Conservation (phyloP, 2,113 vertebrate genomes). For the Microtus oregoni region DNA sequence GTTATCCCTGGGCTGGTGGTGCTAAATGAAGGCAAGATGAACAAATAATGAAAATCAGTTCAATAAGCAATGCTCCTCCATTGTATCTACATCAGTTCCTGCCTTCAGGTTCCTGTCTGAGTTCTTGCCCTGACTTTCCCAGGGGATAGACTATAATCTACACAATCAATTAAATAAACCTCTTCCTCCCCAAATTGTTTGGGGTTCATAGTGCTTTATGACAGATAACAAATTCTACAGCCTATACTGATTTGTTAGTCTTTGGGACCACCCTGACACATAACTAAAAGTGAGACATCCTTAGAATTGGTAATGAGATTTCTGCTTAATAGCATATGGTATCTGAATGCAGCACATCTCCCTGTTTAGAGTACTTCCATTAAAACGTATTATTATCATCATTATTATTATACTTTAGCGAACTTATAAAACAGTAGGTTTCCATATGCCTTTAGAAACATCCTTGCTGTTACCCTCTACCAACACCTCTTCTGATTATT, state of each 20-base stretch:
- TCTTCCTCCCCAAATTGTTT: not conserved
- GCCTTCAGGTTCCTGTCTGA: not conserved
- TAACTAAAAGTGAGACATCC: not conserved
- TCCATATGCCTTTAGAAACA: not conserved
- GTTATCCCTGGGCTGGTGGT: not conserved
- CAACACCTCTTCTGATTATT: not conserved
- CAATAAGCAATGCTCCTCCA: not conserved
- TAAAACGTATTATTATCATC: not conserved
- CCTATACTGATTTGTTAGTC: not conserved
- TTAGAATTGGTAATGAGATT: not conserved
- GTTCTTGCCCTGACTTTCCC: not conserved
- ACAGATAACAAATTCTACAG: not conserved
- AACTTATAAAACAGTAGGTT: not conserved
- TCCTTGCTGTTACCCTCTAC: not conserved
- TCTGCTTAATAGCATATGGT: not conserved
- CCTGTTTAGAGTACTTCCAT: not conserved
- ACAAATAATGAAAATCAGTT: not conserved
- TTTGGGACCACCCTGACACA: too few species aligned
- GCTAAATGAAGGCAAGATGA: not conserved
- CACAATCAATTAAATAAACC: not conserved
- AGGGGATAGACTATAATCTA: not conserved
- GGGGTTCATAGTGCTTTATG: not conserved
- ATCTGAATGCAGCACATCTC: not conserved
- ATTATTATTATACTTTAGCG: not conserved
- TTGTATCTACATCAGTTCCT: not conserved